Percentiles rank a stretch among this genome's conserved stretches.
Conservation (phyloP, 2,797 vertebrate species). For the Polyboroides typus region DNA sequence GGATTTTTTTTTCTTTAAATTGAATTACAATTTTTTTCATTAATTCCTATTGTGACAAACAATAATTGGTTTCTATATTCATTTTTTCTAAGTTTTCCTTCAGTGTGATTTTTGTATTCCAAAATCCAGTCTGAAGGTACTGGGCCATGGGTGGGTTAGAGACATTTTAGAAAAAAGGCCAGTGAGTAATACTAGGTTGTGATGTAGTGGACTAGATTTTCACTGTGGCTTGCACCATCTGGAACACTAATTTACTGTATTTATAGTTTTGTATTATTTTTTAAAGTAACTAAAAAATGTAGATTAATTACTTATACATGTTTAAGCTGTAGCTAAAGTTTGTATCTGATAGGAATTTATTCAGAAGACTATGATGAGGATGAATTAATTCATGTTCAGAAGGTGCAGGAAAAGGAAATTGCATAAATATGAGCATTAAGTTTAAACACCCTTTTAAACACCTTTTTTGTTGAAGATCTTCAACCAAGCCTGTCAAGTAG, state of each 20-base stretch:
- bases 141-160: neutral
- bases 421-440: slow-evolving; percentile 32
- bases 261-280: neutral
- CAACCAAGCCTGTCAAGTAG: slow-evolving; percentile 25
- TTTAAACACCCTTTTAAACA: slow-evolving; percentile 28
- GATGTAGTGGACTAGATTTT: neutral
- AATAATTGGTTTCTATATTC: neutral
- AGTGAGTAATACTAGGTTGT: neutral
- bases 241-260: neutral
- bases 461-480: slow-evolving; percentile 6
- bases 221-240: neutral
- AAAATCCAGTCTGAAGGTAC: neutral
- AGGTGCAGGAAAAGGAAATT: neutral
- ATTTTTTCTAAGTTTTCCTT: neutral
- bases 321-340: neutral
- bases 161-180: neutral
- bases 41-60: neutral
- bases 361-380: neutral
- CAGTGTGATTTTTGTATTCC: neutral
- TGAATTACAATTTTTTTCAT: neutral
- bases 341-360: neutral
- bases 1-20: neutral
- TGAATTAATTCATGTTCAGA: slow-evolving; percentile 35
- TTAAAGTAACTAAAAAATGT: neutral
- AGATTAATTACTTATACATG: neutral